phyloP scores from a whole-genome alignment of 2,888 invertebrate genomes.

The Syritta pipiens region DNA sequence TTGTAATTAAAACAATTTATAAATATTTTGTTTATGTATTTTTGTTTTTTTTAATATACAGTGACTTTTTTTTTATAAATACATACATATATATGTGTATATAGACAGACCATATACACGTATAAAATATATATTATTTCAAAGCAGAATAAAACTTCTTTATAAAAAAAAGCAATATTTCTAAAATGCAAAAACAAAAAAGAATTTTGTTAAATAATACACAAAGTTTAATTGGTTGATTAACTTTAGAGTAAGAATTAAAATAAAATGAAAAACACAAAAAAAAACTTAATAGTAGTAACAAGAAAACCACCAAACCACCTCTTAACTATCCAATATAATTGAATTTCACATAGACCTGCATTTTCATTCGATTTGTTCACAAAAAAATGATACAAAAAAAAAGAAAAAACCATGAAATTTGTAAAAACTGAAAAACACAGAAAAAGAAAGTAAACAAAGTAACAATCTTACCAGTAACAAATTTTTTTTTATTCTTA shows the following conservation, averaged over 20 bases:
- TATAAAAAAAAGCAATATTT: conserved; percentile 57
- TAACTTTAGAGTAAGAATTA: conserved; percentile 18
- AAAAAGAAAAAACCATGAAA: conserved; percentile 10
- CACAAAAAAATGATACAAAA: conserved; percentile 12
- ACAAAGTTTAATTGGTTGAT: conserved; percentile 37
- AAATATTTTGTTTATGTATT: conserved; percentile 63
- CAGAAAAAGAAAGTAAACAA: conserved; percentile 34
- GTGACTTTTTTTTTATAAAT: conserved; percentile 60
- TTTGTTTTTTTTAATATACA: conserved; percentile 62
- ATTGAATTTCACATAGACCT: conserved; percentile 35
- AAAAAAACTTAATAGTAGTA: conserved; percentile 36
- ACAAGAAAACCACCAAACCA: conserved; percentile 47
- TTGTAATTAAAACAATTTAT: conserved; percentile 74
- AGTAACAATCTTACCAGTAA: conserved; percentile 57
- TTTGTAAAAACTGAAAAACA: conserved; percentile 45
- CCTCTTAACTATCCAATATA: conserved; percentile 42
- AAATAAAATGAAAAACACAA: conserved; percentile 16
- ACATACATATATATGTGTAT: conserved; percentile 23
- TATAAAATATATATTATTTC: conserved; percentile 46
- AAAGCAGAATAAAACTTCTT: conserved; percentile 39
- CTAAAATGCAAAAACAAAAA: conserved; percentile 23
- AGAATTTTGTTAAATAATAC: conserved; percentile 31
- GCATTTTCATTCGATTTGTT: conserved; percentile 32
- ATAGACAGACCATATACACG: too few species aligned
- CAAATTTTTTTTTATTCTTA: conserved; percentile 53